phyloP scores from a whole-genome alignment of 2,797 vertebrate genomes.

The Darevskia mixta region DNA sequence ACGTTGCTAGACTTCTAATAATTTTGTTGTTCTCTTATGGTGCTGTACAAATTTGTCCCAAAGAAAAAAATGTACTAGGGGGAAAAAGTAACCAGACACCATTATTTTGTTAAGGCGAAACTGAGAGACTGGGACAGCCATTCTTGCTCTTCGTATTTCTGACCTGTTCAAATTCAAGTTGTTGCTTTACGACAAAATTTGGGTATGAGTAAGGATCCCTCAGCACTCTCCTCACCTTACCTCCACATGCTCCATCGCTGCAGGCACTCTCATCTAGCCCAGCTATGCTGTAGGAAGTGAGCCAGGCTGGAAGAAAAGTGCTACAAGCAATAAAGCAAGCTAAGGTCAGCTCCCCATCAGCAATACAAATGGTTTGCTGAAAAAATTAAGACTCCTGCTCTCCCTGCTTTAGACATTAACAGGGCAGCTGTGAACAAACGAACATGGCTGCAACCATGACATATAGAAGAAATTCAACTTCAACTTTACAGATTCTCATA shows the following conservation, averaged over 20 bases:
- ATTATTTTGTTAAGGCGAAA: neutral
- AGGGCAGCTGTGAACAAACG: neutral
- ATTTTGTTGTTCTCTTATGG: slow-evolving; percentile 35
- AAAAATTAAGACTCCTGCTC: neutral
- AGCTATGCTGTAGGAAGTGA: no score
- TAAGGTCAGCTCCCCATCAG: neutral
- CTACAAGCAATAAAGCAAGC: neutral
- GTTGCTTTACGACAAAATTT: neutral
- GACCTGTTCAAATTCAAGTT: neutral
- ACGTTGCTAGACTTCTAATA: slow-evolving; percentile 30
- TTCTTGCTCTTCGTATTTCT: neutral
- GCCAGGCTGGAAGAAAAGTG: no score
- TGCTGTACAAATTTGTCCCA: slow-evolving; percentile 25
- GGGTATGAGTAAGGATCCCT: neutral
- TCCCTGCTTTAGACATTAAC: neutral
- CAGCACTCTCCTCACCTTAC: neutral
- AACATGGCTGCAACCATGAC: neutral
- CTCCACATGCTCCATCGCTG: neutral
- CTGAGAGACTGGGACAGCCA: neutral
- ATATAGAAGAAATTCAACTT: neutral
- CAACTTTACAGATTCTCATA: no score
- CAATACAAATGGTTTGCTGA: neutral
- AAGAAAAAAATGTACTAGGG: no score
- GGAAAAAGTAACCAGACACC: neutral
- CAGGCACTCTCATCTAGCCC: no score